Evolutionary conservation across 2,113 vertebrate genomes (phyloP).

Genomic region (Scomber colias): DNA sequence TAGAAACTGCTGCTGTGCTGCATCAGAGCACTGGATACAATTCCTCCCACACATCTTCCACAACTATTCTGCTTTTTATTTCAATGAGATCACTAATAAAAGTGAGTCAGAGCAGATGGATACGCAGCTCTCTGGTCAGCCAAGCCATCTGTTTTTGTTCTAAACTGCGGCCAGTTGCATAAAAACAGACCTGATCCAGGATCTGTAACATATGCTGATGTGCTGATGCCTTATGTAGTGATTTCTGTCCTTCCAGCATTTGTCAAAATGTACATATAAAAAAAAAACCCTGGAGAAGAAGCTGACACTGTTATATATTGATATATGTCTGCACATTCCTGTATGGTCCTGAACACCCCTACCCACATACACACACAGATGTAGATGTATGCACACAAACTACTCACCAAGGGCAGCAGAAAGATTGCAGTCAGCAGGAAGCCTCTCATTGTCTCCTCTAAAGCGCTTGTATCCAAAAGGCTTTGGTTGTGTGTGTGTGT

Average conservation of each 20-base stretch:
- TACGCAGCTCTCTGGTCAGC: slow-evolving; percentile 54
- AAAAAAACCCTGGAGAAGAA: slow-evolving; percentile 26
- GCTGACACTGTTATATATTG: slow-evolving; percentile 7
- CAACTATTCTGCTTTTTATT: slow-evolving; percentile 57
- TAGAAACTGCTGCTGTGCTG: slow-evolving; percentile 43
- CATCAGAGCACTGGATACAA: slow-evolving; percentile 42
- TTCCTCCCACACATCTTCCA: slow-evolving; percentile 64
- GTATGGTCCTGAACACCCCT: not conserved
- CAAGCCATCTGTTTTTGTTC: slow-evolving; percentile 58
- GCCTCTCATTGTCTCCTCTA: slow-evolving; percentile 72
- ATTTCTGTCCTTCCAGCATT: slow-evolving; percentile 20
- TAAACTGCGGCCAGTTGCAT: slow-evolving; percentile 26
- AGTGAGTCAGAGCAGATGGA: slow-evolving; percentile 67
- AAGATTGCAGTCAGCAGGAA: slow-evolving; percentile 77
- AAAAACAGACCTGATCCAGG: slow-evolving; percentile 49
- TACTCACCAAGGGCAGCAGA: slow-evolving; percentile 80
- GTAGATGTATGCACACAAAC: slow-evolving; percentile 12
- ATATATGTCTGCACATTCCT: slow-evolving; percentile 11
- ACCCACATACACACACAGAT: not conserved
- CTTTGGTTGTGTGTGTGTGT: not conserved
- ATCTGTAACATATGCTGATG: slow-evolving; percentile 60
- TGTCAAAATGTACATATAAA: slow-evolving; percentile 9
- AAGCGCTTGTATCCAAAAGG: slow-evolving; percentile 37
- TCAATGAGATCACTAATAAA: slow-evolving; percentile 41
- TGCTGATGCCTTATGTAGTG: slow-evolving; percentile 54